phyloP scores from a whole-genome alignment of 2,797 vertebrate species.

The Kryptopterus vitreolus region DNA sequence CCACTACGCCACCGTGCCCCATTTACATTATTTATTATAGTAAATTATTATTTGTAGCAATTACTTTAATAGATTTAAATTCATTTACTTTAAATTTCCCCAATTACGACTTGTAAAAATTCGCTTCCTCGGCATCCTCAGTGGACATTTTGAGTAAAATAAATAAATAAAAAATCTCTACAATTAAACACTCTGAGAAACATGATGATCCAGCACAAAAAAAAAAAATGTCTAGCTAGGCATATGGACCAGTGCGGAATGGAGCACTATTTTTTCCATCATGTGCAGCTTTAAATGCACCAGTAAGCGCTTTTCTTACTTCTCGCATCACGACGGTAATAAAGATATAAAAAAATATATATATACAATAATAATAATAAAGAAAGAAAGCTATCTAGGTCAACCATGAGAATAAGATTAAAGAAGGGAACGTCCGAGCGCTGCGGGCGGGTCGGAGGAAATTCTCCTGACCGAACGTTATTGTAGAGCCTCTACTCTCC shows the following conservation, averaged over 20 bases:
- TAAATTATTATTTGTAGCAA: too few species aligned
- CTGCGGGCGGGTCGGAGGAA: neutral
- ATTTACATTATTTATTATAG: too few species aligned
- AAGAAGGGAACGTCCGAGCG: neutral
- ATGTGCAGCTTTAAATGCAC: conserved; percentile 8
- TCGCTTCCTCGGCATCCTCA: neutral
- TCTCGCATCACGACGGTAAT: neutral
- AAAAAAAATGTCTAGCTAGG: conserved; percentile 8
- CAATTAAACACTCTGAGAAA: neutral
- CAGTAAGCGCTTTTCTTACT: conserved; percentile 19
- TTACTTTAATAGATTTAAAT: too few species aligned
- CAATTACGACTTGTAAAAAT: neutral
- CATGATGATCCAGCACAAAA: conserved; percentile 22
- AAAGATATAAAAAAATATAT: neutral
- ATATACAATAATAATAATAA: neutral
- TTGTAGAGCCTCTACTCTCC: neutral
- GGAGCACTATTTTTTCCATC: neutral
- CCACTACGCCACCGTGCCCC: too few species aligned
- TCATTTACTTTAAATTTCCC: too few species aligned
- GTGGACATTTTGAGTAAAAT: neutral
- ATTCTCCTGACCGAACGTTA: conserved; percentile 32
- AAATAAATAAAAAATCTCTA: too few species aligned
- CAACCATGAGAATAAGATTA: conserved; percentile 21
- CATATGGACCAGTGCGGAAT: neutral
- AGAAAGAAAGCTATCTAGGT: conserved; percentile 2